Percentiles rank a stretch among this genome's conserved stretches.
Conservation (phyloP, 2,797 vertebrate species). For the Mus minutoides region DNA sequence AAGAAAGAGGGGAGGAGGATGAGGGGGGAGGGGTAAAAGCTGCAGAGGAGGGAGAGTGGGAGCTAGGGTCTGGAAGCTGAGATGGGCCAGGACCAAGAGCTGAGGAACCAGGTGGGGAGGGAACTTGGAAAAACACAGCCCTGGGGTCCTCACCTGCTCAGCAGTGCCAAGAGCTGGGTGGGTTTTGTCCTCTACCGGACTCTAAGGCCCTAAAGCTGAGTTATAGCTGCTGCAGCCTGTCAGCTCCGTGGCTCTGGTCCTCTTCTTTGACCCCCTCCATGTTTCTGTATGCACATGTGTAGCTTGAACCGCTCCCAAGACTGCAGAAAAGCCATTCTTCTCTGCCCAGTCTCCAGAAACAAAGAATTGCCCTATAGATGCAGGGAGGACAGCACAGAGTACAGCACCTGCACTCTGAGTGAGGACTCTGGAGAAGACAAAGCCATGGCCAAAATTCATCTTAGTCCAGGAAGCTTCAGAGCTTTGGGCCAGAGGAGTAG, state of each 20-base stretch:
- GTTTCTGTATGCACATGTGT: background rate
- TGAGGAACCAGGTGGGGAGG: no score
- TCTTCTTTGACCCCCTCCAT: background rate
- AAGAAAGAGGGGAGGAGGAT: no score
- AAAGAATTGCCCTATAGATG: background rate
- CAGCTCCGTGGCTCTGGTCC: background rate
- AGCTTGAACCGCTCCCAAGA: background rate
- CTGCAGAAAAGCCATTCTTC: background rate
- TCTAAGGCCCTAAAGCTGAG: background rate
- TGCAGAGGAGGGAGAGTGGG: background rate
- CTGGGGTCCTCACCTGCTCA: background rate
- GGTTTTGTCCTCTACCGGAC: background rate
- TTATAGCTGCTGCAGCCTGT: background rate
- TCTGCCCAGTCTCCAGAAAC: background rate
- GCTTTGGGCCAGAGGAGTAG: background rate
- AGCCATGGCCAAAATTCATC: background rate
- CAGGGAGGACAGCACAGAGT: background rate
- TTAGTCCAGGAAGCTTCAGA: background rate
- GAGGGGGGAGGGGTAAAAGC: rapidly evolving
- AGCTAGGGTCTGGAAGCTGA: no score
- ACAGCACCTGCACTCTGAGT: background rate
- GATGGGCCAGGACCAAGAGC: no score
- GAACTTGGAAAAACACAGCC: background rate
- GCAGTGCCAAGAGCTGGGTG: no score
- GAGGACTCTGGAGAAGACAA: background rate